Base-by-base conservation (phyloP, 2,797 vertebrate genomes). In the Lepus oiostolus region DNA sequence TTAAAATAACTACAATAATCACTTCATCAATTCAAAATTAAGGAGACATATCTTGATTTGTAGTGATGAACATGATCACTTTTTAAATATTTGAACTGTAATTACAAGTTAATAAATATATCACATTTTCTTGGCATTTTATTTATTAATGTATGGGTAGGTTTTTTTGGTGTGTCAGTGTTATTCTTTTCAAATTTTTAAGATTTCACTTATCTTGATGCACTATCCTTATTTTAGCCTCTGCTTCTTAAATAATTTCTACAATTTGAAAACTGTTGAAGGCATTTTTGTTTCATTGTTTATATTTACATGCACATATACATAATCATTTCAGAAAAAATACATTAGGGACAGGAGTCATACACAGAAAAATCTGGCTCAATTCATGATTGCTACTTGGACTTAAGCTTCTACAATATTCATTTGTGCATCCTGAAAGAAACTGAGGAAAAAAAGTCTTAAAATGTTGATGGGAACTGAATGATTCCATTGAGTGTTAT, bases 201-300 rank as follows among this genome's bases (percentile, higher is more conserved):
- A 95, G 21, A 0, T 88, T 86, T 70, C 10, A 77, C 14, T 21
- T 85, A 81, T 0, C 21, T 89, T 71, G 54, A 12, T 85, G 22
- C 50, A 19, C 0, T 42, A 32, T 58, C 13, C 32, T 94, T 94
- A 79, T 47, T 96, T 95, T 95, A 84, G 30, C 4, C 30, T 94
- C 5, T 87, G 32, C 47, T 84, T 84, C 62, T 83, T 92, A 90
- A 96, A 91, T 86, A 93, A 95, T 96, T 63, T 88, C 74, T 90
- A 65, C 12, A 84, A 54, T 5, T 30, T 90, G 12, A 88, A 96
- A 94, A 90, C 17, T 79, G 8, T 88, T 93, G 77, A 88, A 93
- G 94, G 28, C 24, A 88, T 90, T 91, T 42, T 89, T 94, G 4
- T 24, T 95, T 1, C 71, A 75, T 94, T 90, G 93, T 92, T 94